Percentiles rank a stretch among this genome's conserved stretches.
These are phyloP conservation scores for Erpobdella octoculata DNA, from an alignment of 2,888 invertebrate genomes.

Conservation along the genomic window DNA sequence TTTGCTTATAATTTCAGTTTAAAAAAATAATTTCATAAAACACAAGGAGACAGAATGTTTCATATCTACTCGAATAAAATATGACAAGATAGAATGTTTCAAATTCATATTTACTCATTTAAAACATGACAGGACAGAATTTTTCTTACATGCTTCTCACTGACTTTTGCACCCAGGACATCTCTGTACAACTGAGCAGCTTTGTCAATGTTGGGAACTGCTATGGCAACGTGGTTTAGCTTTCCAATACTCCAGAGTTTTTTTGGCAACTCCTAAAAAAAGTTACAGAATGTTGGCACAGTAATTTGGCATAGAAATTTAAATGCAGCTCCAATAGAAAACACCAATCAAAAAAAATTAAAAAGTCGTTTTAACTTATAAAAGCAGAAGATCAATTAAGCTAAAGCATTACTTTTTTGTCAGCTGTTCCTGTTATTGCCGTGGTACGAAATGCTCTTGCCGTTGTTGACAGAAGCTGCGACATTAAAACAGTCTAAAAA, in stretches of 20 bases:
- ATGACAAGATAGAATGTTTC: too few relatives aligned
- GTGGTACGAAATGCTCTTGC: background rate
- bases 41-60: too few relatives aligned
- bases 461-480: background rate
- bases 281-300: background rate
- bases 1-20: too few relatives aligned
- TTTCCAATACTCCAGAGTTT: slow-evolving; percentile 54
- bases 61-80: too few relatives aligned
- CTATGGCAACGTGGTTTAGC: slow-evolving; percentile 60
- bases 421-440: background rate
- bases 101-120: background rate
- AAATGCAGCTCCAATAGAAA: too few relatives aligned
- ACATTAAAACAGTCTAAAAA: background rate
- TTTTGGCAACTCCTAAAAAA: slow-evolving; percentile 25
- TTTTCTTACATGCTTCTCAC: slow-evolving; percentile 45
- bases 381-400: too few relatives aligned
- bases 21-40: too few relatives aligned
- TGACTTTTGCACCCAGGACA: slow-evolving; percentile 57
- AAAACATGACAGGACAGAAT: background rate
- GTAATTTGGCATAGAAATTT: too few relatives aligned
- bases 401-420: too few relatives aligned
- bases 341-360: background rate
- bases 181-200: slow-evolving; percentile 56
- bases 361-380: background rate
- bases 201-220: slow-evolving; percentile 56